Evolutionary conservation across 64 coral and sea anemone species (phyloP).

Genomic region (Porites australiensis): DNA sequence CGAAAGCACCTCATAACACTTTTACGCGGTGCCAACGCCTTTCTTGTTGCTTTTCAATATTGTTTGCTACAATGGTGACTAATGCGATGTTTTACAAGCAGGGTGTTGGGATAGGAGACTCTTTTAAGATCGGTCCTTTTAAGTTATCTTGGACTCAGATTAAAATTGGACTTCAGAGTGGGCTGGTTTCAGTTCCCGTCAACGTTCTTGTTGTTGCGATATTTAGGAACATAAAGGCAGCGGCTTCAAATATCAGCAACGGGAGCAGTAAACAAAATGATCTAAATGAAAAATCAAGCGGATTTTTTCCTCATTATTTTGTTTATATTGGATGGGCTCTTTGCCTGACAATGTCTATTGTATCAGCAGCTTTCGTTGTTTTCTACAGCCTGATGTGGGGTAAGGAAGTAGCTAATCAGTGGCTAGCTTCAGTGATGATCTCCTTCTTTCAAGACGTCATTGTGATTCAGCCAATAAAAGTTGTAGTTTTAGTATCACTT

Average conservation of each 20-base stretch:
- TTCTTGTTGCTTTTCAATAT: constrained; percentile 82
- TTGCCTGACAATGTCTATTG: constrained; percentile 36
- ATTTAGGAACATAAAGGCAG: constrained; percentile 74
- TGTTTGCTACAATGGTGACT: constrained; percentile 85
- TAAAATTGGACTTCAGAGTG: constrained; percentile 80
- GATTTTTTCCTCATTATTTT: constrained; percentile 55
- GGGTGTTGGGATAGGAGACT: constrained; percentile 4
- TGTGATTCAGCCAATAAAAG: constrained; percentile 88
- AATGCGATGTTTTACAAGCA: constrained; percentile 94
- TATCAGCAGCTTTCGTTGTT: constrained; percentile 70
- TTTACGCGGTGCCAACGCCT: constrained; percentile 82
- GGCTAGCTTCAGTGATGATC: constrained; percentile 80
- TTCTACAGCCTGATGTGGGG: constrained; percentile 92
- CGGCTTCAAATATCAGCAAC: background rate
- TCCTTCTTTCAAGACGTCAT: constrained; percentile 88
- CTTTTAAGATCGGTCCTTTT: constrained; percentile 77
- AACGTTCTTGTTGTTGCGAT: constrained; percentile 82
- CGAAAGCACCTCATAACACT: constrained; percentile 68
- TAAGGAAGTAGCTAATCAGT: constrained; percentile 81
- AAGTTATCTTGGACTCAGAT: constrained; percentile 77
- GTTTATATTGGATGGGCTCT: constrained; percentile 80
- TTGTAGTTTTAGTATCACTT: constrained; percentile 58
- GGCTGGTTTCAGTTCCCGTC: constrained; percentile 73
- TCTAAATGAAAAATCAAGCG: background rate
- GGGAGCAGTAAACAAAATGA: background rate